phyloP scores from a whole-genome alignment of 2,888 invertebrate genomes.

The Coronaproctus castanopsis region DNA sequence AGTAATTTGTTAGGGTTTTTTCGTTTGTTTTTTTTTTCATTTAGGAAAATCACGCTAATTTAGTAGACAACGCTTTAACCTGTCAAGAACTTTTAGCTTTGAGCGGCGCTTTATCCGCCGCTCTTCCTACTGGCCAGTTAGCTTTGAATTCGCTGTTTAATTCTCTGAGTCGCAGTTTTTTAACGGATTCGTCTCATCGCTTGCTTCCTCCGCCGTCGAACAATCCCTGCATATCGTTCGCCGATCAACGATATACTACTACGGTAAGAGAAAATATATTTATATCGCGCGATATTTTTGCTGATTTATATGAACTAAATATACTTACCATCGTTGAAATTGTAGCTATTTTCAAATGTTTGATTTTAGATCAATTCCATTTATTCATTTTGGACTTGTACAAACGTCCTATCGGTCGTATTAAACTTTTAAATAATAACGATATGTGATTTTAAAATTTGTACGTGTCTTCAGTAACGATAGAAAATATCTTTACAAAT shows the following conservation, averaged over 20 bases:
- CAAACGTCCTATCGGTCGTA: too few relatives aligned
- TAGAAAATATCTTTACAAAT: too few relatives aligned
- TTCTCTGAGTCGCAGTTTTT: slow-evolving; percentile 44
- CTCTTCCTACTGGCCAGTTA: slow-evolving; percentile 67
- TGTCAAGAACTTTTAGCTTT: slow-evolving; percentile 82
- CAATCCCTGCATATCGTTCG: slow-evolving; percentile 11
- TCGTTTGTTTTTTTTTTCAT: background rate
- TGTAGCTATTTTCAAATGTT: too few relatives aligned
- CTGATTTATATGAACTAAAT: too few relatives aligned
- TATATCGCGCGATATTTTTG: too few relatives aligned
- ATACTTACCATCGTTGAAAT: too few relatives aligned
- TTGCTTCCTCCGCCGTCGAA: background rate
- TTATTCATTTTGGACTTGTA: too few relatives aligned
- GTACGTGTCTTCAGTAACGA: too few relatives aligned
- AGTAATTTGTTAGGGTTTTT: background rate
- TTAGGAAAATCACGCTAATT: slow-evolving; percentile 2
- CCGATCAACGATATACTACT: slow-evolving; percentile 7
- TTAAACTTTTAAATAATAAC: too few relatives aligned
- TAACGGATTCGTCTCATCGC: slow-evolving; percentile 6
- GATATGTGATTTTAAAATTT: too few relatives aligned
- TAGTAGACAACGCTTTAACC: slow-evolving; percentile 28
- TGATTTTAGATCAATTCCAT: too few relatives aligned
- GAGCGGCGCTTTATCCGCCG: slow-evolving; percentile 76
- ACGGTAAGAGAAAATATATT: too few relatives aligned
- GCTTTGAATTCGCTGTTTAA: slow-evolving; percentile 52